Evolutionary conservation across 2,888 invertebrate genomes (phyloP).

Genomic region (Octodonta nipae): DNA sequence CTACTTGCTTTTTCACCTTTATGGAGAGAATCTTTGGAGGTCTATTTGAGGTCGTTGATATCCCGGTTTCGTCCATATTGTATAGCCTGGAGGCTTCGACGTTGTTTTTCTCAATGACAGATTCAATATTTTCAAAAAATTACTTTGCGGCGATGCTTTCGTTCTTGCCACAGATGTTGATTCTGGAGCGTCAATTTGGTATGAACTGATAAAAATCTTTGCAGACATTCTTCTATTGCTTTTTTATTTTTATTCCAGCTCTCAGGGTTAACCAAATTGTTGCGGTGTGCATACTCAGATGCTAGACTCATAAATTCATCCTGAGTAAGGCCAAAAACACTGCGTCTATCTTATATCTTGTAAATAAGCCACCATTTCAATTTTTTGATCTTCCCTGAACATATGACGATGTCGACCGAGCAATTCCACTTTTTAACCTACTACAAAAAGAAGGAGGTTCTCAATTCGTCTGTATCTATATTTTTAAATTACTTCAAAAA

Average conservation of each 20-base stretch:
- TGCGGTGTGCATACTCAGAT: background rate
- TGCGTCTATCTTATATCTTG: background rate
- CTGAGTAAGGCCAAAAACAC: background rate
- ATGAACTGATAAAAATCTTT: too few relatives aligned
- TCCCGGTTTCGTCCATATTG: constrained; percentile 1
- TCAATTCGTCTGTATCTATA: too few relatives aligned
- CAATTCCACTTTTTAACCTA: constrained; percentile 1
- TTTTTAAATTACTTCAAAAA: too few relatives aligned
- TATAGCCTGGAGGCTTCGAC: constrained; percentile 1
- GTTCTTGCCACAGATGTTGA: background rate
- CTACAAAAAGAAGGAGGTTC: too few relatives aligned
- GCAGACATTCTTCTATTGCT: background rate
- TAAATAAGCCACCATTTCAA: background rate
- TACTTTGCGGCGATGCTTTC: background rate
- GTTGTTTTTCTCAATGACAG: background rate
- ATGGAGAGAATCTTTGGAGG: constrained; percentile 1
- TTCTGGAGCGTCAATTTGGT: too few relatives aligned
- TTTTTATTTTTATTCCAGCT: background rate
- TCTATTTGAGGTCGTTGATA: background rate
- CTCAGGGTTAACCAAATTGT: background rate
- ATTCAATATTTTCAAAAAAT: background rate
- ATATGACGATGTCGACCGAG: background rate
- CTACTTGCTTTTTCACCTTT: background rate
- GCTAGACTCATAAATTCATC: constrained; percentile 1
- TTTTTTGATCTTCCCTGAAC: background rate